Conservation (phyloP, 2,888 invertebrate genomes). For the Galerucella nymphaeae region DNA sequence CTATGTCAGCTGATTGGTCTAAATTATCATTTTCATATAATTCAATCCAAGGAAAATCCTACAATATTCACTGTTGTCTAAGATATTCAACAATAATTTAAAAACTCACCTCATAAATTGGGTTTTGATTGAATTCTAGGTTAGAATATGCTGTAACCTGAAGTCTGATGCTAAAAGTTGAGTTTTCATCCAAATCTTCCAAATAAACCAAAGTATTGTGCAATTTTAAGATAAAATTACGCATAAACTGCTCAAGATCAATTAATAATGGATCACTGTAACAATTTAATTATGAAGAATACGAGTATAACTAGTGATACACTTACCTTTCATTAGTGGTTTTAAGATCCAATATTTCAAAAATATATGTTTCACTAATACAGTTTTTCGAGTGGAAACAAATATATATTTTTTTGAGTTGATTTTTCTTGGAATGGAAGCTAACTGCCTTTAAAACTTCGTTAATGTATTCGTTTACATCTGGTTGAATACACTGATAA, state of each 20-base stretch:
- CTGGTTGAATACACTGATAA: conserved; percentile 72
- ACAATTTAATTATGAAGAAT: conserved; percentile 33
- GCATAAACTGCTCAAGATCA: conserved; percentile 71
- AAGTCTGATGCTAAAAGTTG: conserved; percentile 72
- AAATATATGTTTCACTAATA: conserved; percentile 66
- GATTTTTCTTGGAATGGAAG: conserved; percentile 67
- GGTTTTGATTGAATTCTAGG: conserved; percentile 68
- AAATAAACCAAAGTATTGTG: conserved; percentile 66
- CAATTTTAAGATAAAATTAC: conserved; percentile 72
- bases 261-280: conserved; percentile 71
- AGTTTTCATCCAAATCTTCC: conserved; percentile 67
- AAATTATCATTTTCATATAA: conserved; percentile 53
- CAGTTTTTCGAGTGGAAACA: conserved; percentile 64
- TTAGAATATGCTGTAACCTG: conserved; percentile 72
- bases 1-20: conserved; percentile 58
- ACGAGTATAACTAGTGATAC: not conserved
- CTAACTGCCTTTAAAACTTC: conserved; percentile 67
- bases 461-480: conserved; percentile 73
- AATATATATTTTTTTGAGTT: conserved; percentile 67
- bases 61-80: conserved; percentile 27
- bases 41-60: conserved; percentile 68
- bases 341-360: conserved; percentile 60
- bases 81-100: not conserved
- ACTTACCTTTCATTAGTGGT: conserved; percentile 44
- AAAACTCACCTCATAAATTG: conserved; percentile 63